A percentile compares a stretch with the other conserved stretches of the same genome.
phyloP scores from a whole-genome alignment of 2,113 vertebrate genomes.

The Pterocles burchelli region DNA sequence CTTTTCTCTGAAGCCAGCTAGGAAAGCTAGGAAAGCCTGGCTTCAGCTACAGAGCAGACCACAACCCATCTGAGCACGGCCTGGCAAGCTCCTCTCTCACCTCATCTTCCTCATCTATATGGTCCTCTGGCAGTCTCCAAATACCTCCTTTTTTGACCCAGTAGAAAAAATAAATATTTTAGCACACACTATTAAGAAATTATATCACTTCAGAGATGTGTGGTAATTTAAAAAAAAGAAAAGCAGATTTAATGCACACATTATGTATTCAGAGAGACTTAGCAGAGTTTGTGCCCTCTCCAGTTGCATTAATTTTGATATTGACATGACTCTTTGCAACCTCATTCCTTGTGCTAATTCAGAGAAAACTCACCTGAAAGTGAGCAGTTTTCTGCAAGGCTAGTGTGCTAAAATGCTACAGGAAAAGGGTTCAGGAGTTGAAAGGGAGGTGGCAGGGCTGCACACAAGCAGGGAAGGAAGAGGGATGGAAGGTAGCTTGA shows the following conservation, averaged over 20 bases:
- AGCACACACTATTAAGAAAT: background rate
- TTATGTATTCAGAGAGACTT: background rate
- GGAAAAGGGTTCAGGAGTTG: background rate
- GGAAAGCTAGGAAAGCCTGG: background rate
- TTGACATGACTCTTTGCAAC: background rate
- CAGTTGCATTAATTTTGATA: background rate
- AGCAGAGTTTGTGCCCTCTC: background rate
- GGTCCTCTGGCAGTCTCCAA: background rate
- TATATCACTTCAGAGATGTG: background rate
- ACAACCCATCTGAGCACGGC: background rate
- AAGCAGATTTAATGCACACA: fast-evolving
- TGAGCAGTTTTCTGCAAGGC: background rate
- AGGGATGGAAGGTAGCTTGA: background rate
- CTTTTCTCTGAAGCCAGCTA: background rate
- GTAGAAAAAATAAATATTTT: background rate
- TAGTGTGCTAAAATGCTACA: background rate
- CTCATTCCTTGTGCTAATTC: background rate
- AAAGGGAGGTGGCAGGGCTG: background rate
- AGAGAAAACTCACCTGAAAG: background rate
- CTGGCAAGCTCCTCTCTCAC: background rate
- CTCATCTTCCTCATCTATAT: background rate
- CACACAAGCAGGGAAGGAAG: background rate
- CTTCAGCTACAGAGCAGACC: background rate
- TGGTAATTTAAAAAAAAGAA: background rate
- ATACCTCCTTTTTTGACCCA: background rate